These are phyloP conservation scores for Pristiophorus japonicus DNA, from an alignment of 2,113 vertebrate genomes.

Conservation along the genomic window DNA sequence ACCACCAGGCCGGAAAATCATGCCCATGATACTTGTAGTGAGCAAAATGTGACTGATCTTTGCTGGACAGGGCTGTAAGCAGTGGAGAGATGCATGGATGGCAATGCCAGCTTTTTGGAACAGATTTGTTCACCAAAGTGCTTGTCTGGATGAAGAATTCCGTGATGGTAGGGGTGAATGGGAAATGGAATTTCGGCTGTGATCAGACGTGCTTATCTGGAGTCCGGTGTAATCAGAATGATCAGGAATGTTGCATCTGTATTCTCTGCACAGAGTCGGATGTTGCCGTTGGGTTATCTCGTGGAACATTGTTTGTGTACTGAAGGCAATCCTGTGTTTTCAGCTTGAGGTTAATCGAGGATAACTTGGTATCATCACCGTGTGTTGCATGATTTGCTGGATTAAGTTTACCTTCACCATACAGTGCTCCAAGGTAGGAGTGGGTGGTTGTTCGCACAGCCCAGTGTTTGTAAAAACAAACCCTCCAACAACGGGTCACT, in stretches of 20 bases:
- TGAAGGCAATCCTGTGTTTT: not conserved
- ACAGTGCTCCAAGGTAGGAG: not conserved
- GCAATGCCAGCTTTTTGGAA: not conserved
- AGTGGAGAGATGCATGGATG: not conserved
- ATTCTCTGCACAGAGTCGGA: not conserved
- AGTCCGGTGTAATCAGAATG: not conserved
- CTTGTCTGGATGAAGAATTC: not conserved
- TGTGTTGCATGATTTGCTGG: not conserved
- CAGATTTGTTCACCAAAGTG: not conserved
- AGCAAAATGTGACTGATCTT: not conserved
- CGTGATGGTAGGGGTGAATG: not conserved
- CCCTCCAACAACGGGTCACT: not conserved
- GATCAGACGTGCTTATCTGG: slow-evolving; percentile 20
- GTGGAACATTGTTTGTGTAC: not conserved
- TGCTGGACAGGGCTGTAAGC: not conserved
- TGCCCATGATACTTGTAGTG: too few species aligned
- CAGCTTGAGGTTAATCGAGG: not conserved
- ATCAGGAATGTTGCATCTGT: slow-evolving; percentile 30
- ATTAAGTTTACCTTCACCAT: not conserved
- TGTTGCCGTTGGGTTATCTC: not conserved
- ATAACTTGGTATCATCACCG: not conserved
- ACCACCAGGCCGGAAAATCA: not conserved
- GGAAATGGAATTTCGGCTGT: slow-evolving; percentile 24
- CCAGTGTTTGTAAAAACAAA: not conserved
- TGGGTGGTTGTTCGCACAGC: not conserved